phyloP scores from a whole-genome alignment of 2,888 invertebrate genomes.

The Arge pagana region DNA sequence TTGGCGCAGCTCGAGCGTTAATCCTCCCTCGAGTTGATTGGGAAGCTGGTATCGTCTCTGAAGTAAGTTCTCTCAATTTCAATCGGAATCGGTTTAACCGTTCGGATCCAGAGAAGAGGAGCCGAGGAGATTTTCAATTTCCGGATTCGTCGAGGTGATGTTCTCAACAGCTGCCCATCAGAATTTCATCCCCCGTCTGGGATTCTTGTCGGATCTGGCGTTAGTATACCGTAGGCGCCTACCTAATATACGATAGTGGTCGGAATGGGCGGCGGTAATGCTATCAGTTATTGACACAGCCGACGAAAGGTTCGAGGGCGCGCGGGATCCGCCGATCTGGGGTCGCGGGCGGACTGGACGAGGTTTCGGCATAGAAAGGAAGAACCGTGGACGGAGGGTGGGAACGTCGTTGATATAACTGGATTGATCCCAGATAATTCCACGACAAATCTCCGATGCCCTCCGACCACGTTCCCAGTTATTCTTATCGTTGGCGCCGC shows the following conservation, averaged over 20 bases:
- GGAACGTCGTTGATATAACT: conserved; percentile 39
- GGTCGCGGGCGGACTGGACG: not conserved
- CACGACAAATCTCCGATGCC: conserved; percentile 45
- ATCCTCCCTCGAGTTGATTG: too few relatives aligned
- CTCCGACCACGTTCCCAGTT: conserved; percentile 33
- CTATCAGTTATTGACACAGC: conserved; percentile 51
- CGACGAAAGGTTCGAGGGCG: conserved; percentile 33
- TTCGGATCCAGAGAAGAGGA: conserved; percentile 26
- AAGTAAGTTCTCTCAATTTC: too few relatives aligned
- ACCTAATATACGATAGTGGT: conserved; percentile 21
- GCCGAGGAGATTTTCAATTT: conserved; percentile 40
- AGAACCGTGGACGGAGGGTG: conserved; percentile 1
- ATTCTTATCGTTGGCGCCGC: conserved; percentile 38
- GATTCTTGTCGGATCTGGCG: conserved; percentile 19
- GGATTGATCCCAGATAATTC: conserved; percentile 51
- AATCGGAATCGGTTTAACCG: conserved; percentile 22
- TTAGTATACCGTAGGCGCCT: conserved; percentile 9
- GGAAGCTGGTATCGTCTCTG: too few relatives aligned
- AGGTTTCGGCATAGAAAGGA: too few relatives aligned
- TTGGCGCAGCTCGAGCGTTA: too few relatives aligned
- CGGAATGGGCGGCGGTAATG: conserved; percentile 32
- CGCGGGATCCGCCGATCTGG: conserved; percentile 7
- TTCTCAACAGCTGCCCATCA: conserved; percentile 34
- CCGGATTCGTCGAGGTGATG: conserved; percentile 34
- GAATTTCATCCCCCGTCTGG: conserved; percentile 20